A percentile compares a stretch with the other conserved stretches of the same genome.
Conservation (phyloP, 2,888 invertebrate genomes). For the Pinctada fucata region DNA sequence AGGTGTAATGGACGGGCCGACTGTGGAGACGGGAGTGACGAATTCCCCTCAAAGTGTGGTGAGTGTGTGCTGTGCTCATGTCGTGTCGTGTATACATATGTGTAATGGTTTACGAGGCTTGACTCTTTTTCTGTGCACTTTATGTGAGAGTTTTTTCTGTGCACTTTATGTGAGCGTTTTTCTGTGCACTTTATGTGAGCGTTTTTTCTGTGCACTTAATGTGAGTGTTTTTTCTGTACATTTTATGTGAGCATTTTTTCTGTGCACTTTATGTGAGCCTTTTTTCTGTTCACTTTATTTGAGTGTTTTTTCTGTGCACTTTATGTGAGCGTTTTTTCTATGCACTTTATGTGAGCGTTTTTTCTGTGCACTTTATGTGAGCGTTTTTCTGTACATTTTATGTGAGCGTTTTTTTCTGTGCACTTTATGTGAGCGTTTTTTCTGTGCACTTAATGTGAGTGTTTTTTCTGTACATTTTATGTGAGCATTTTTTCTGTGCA, state of each 20-base stretch:
- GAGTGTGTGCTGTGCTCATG: not conserved
- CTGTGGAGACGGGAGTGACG: slow-evolving; percentile 71
- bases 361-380: too few species aligned
- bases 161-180: not conserved
- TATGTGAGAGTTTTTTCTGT: not conserved
- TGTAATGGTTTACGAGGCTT: not conserved
- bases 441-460: too few species aligned
- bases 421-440: not conserved
- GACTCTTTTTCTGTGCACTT: not conserved
- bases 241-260: too few species aligned
- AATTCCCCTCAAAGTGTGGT: slow-evolving; percentile 47
- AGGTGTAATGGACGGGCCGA: slow-evolving; percentile 86
- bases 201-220: not conserved
- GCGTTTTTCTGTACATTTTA: too few species aligned
- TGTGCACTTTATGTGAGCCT: too few species aligned
- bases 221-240: too few species aligned
- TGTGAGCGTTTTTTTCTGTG: not conserved
- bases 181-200: too few species aligned
- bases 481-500: not conserved
- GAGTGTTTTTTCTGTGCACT: not conserved
- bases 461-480: too few species aligned
- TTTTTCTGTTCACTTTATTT: too few species aligned
- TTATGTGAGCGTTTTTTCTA: too few species aligned
- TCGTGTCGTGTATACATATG: not conserved
- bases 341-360: too few species aligned